Evolutionary conservation across 1,140 invertebrate species (phyloP).

Genomic region (Eueides isabella): DNA sequence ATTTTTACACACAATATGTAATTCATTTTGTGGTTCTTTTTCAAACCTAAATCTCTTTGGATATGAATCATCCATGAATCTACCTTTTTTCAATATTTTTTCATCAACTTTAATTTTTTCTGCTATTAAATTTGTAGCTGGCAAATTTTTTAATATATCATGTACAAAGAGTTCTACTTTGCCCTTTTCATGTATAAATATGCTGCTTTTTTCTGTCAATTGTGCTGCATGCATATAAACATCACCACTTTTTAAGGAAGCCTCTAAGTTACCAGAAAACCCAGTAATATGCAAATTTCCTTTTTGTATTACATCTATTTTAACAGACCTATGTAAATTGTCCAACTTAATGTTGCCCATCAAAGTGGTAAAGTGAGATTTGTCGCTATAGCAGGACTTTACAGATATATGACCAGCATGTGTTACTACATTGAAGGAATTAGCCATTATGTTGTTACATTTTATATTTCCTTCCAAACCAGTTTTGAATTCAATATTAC

Average conservation of each 20-base stretch:
- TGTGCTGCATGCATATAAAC: constrained; percentile 77
- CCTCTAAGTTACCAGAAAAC: constrained; percentile 75
- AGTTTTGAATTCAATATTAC: constrained; percentile 75
- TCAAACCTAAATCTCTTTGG: constrained; percentile 78
- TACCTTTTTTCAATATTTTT: constrained; percentile 72
- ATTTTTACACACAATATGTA: constrained; percentile 80
- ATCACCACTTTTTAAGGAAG: constrained; percentile 77
- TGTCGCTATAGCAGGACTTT: constrained; percentile 79
- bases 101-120: constrained; percentile 76
- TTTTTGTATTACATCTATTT: constrained; percentile 77
- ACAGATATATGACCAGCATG: constrained; percentile 72
- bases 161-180: constrained; percentile 74
- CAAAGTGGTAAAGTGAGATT: constrained; percentile 75
- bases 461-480: constrained; percentile 63
- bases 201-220: constrained; percentile 76
- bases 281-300: constrained; percentile 76
- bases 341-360: constrained; percentile 74
- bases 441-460: constrained; percentile 77
- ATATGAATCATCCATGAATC: constrained; percentile 76
- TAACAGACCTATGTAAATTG: constrained; percentile 70
- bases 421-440: constrained; percentile 65
- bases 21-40: constrained; percentile 66
- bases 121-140: constrained; percentile 77
- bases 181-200: constrained; percentile 81
- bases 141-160: constrained; percentile 72